Evolutionary conservation across 2,797 vertebrate genomes (phyloP).

Genomic region (Loriculus beryllinus): DNA sequence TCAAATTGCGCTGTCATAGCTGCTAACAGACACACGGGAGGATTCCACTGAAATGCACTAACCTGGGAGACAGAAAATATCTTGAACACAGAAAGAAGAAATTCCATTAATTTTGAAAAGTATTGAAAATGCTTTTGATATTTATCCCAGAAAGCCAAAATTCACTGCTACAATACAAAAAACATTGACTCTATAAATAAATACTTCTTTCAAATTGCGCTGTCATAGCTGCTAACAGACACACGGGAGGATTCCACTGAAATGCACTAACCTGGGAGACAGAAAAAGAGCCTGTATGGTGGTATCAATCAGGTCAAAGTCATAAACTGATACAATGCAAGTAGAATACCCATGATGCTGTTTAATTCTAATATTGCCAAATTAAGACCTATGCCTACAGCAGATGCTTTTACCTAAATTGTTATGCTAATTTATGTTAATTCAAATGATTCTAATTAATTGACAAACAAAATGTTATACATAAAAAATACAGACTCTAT

Average conservation of each 20-base stretch:
- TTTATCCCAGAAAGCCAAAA: background rate
- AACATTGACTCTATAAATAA: background rate
- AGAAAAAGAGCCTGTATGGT: background rate
- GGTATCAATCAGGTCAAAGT: background rate
- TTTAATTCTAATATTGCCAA: background rate
- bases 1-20: background rate
- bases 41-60: background rate
- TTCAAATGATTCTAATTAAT: constrained; percentile 46
- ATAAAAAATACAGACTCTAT: background rate
- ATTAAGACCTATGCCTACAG: background rate
- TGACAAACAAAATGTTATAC: background rate
- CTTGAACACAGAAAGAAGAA: background rate
- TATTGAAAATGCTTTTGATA: background rate
- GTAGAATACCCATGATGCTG: background rate
- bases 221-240: background rate
- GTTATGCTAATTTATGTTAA: background rate
- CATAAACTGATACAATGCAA: constrained; percentile 16
- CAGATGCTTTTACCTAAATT: background rate
- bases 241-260: background rate
- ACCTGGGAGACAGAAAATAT: background rate
- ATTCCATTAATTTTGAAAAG: background rate
- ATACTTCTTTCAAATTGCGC: background rate
- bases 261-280: background rate
- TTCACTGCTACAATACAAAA: background rate
- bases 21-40: background rate